Evolutionary conservation across 2,113 vertebrate species (phyloP).

Genomic region (Agelaius phoeniceus): DNA sequence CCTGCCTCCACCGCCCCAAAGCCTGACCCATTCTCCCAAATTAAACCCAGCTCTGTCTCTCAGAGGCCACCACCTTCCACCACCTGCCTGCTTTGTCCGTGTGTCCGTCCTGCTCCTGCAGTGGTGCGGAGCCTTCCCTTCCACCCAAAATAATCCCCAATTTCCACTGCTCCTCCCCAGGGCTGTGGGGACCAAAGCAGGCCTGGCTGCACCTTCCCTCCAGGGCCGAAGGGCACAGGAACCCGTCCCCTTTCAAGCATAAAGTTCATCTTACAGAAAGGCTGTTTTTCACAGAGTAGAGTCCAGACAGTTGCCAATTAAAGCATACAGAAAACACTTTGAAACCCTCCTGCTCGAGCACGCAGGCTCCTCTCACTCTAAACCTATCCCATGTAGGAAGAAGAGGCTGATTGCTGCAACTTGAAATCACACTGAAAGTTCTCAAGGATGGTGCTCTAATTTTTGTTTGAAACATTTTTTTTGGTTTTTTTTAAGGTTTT

Average conservation of each 20-base stretch:
- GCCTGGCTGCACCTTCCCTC: constrained; percentile 37
- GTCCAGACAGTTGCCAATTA: constrained; percentile 77
- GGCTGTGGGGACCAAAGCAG: constrained; percentile 45
- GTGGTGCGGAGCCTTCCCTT: constrained; percentile 35
- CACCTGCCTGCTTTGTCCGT: constrained; percentile 45
- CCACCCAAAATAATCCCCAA: constrained; percentile 67
- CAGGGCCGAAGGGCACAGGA: constrained; percentile 69
- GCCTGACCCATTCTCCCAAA: constrained; percentile 1
- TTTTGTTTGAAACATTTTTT: constrained; percentile 36
- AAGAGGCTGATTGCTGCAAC: constrained; percentile 78
- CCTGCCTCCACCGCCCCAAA: background rate
- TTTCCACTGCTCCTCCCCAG: constrained; percentile 42
- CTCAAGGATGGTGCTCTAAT: constrained; percentile 79
- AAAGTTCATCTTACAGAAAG: constrained; percentile 66
- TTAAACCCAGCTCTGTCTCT: background rate
- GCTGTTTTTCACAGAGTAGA: constrained; percentile 69
- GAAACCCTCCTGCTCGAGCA: constrained; percentile 72
- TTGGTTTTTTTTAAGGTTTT: background rate
- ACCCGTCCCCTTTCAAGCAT: constrained; percentile 69
- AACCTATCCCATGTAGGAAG: constrained; percentile 64
- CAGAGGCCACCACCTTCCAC: constrained; percentile 69
- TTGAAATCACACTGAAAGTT: constrained; percentile 78
- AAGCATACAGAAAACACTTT: constrained; percentile 73
- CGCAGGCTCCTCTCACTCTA: constrained; percentile 54
- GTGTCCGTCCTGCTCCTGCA: constrained; percentile 17